Conservation (phyloP, 1,140 invertebrate species). For the Subanguina moxae region DNA sequence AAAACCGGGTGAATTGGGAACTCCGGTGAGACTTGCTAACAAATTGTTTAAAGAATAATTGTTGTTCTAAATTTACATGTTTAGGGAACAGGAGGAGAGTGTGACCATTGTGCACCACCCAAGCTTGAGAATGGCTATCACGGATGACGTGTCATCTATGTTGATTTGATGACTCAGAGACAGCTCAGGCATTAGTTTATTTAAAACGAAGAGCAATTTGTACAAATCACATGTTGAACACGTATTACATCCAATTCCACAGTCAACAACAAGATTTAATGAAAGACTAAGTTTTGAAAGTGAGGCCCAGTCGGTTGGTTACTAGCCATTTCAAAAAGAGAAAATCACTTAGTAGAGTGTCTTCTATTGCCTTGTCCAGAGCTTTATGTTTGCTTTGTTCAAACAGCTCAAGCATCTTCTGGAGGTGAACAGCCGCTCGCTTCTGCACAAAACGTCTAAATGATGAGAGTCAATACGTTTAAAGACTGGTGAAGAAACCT, state of each 20-base stretch:
- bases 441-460: neutral
- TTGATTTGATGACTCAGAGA: no score
- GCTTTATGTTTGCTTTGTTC: neutral
- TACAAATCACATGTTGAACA: no score
- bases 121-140: neutral
- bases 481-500: no score
- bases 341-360: neutral
- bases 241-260: no score
- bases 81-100: neutral
- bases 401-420: neutral
- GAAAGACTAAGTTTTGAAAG: neutral
- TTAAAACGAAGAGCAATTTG: no score
- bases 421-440: neutral
- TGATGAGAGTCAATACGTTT: no score
- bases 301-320: neutral
- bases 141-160: no score
- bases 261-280: no score
- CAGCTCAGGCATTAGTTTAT: no score
- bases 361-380: neutral
- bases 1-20: neutral
- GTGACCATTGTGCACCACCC: neutral
- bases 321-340: constrained; percentile 1
- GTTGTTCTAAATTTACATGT: no score
- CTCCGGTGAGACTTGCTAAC: no score
- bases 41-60: no score